Conservation (phyloP, 2,797 vertebrate genomes). For the Oophaga sylvatica region DNA sequence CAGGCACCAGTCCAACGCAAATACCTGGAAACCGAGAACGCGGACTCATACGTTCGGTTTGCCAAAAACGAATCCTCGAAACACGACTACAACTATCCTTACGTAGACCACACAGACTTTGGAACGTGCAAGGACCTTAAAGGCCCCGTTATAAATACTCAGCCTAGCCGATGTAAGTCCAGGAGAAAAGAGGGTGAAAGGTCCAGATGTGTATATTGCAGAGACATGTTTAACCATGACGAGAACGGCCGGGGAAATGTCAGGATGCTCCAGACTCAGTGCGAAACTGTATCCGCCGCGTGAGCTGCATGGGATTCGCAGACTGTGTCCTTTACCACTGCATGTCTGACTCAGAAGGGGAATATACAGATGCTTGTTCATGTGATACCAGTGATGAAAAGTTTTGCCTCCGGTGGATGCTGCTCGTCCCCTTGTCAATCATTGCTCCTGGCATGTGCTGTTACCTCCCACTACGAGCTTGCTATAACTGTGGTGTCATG, state of each 20-base stretch:
- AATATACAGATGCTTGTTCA: constrained; percentile 96
- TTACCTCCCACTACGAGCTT: constrained; percentile 93
- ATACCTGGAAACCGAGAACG: constrained; percentile 82
- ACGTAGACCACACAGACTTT: constrained; percentile 85
- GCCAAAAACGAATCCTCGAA: constrained; percentile 89
- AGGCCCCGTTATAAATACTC: constrained; percentile 83
- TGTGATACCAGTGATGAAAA: constrained; percentile 92
- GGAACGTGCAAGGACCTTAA: constrained; percentile 81
- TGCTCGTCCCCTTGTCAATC: constrained; percentile 92
- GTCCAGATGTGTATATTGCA: constrained; percentile 89
- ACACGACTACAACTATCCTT: constrained; percentile 94
- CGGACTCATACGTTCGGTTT: constrained; percentile 90
- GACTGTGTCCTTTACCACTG: constrained; percentile 99
- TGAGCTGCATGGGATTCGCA: constrained; percentile 98
- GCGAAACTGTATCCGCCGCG: constrained; percentile 85
- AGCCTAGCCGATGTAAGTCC: constrained; percentile 83
- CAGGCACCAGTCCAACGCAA: constrained; percentile 87
- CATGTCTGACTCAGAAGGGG: constrained; percentile 98
- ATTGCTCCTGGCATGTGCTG: constrained; percentile 97
- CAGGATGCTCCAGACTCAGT: constrained; percentile 92
- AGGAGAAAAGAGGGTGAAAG: constrained; percentile 81
- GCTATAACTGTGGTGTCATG: constrained; percentile 89
- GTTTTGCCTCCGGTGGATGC: constrained; percentile 93
- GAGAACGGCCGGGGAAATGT: constrained; percentile 88
- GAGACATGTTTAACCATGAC: constrained; percentile 88